A percentile compares a stretch with the other conserved stretches of the same genome.
Conservation (phyloP, 2,797 vertebrate species). For the Poecilia gillii region DNA sequence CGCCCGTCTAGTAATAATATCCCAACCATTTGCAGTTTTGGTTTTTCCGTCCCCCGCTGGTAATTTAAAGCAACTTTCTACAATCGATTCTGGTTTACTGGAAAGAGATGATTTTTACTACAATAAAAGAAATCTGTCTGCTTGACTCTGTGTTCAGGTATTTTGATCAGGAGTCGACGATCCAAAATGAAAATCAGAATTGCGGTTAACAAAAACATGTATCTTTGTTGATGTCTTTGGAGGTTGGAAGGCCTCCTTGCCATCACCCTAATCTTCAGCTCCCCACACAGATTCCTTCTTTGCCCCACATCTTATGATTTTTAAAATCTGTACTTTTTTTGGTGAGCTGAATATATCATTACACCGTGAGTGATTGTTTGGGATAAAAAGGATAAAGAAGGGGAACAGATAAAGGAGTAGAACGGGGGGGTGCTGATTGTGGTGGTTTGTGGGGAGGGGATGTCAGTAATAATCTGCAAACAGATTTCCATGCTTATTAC, state of each 20-base stretch:
- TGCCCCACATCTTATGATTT: not conserved
- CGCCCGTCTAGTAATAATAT: not conserved
- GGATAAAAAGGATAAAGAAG: constrained; percentile 89
- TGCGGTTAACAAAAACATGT: not conserved
- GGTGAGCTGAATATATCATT: not conserved
- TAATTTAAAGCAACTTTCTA: not conserved
- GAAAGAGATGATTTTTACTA: not conserved
- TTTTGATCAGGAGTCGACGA: not conserved
- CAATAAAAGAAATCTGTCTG: not conserved
- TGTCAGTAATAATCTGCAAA: constrained; percentile 91
- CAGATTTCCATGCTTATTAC: constrained; percentile 99
- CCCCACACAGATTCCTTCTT: not conserved
- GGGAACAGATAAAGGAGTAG: constrained; percentile 85
- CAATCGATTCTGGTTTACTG: not conserved
- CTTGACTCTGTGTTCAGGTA: not conserved
- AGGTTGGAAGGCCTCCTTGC: not conserved
- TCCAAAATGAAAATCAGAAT: not conserved
- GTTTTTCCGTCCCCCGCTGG: not conserved
- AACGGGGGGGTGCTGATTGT: not conserved
- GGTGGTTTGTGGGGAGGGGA: constrained; percentile 75
- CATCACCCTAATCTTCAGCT: not conserved
- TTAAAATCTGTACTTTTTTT: not conserved
- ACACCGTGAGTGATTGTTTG: constrained; percentile 78
- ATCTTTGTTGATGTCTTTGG: not conserved
- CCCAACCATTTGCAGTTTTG: not conserved